Percentiles rank a stretch among this genome's conserved stretches.
phyloP scores from a whole-genome alignment of 1,140 invertebrate species.

The Chelonus insularis region DNA sequence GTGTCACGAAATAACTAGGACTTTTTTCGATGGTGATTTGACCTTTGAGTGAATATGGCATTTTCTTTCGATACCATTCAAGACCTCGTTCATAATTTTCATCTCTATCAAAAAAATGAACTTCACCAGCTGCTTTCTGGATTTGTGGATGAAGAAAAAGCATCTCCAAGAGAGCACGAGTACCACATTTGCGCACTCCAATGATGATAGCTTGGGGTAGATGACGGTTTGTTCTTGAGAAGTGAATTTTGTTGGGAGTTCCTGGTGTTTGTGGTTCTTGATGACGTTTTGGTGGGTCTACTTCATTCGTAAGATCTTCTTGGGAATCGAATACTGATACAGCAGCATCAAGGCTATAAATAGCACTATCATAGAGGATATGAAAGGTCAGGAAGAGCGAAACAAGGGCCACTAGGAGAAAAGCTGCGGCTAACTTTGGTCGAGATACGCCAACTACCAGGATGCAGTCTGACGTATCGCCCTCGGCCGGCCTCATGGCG shows the following conservation, averaged over 20 bases:
- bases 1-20: slow-evolving; percentile 96
- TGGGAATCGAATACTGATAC: slow-evolving; percentile 41
- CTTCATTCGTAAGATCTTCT: slow-evolving; percentile 36
- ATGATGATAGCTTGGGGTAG: slow-evolving; percentile 86
- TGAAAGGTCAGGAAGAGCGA: slow-evolving; percentile 81
- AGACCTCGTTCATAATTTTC: slow-evolving; percentile 88
- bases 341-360: slow-evolving; percentile 74
- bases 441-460: slow-evolving; percentile 76
- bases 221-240: slow-evolving; percentile 55
- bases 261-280: slow-evolving; percentile 46
- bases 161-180: slow-evolving; percentile 91
- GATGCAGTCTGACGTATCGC: slow-evolving; percentile 77
- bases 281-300: slow-evolving; percentile 32
- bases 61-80: slow-evolving; percentile 91
- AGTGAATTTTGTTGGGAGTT: slow-evolving; percentile 51
- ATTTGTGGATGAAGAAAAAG: slow-evolving; percentile 90
- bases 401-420: slow-evolving; percentile 74
- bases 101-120: slow-evolving; percentile 92
- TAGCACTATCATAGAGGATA: slow-evolving; percentile 79
- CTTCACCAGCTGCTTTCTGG: slow-evolving; percentile 89
- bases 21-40: slow-evolving; percentile 97
- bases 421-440: slow-evolving; percentile 76
- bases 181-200: slow-evolving; percentile 92
- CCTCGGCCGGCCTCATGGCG: slow-evolving; percentile 75
- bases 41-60: slow-evolving; percentile 86